Percentiles rank a stretch among this genome's conserved stretches.
Conservation (phyloP, 2,888 invertebrate species). For the Galeruca laticollis region DNA sequence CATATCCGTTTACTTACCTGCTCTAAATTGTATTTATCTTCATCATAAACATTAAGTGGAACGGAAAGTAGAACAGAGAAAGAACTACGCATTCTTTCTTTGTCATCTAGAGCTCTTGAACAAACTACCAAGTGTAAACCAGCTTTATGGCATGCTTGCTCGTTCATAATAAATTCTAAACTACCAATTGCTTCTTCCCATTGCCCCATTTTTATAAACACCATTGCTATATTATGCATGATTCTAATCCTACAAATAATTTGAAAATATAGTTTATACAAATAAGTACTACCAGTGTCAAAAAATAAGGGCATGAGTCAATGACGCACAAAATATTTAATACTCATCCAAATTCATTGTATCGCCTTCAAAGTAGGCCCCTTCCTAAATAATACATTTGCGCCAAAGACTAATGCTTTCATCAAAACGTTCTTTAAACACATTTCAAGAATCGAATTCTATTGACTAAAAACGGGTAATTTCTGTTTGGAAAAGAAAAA, state of each 20-base stretch:
- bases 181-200: constrained; percentile 96
- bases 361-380: no score
- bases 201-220: constrained; percentile 96
- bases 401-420: no score
- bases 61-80: constrained; percentile 92
- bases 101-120: constrained; percentile 89
- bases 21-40: constrained; percentile 75
- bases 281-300: no score
- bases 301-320: no score
- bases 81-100: constrained; percentile 92
- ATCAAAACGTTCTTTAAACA: no score
- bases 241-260: constrained; percentile 82
- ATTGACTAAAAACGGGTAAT: no score
- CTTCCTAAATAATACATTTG: no score
- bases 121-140: constrained; percentile 92
- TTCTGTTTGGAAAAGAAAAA: no score
- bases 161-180: constrained; percentile 98
- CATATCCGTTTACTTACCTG: constrained; percentile 55
- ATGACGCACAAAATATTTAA: no score
- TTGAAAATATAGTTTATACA: no score
- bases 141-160: constrained; percentile 81
- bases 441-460: no score
- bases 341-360: no score
- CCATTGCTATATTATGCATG: constrained; percentile 96
- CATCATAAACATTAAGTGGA: constrained; percentile 85